A percentile compares a stretch with the other conserved stretches of the same genome.
Evolutionary conservation across 2,113 vertebrate genomes (phyloP).

Genomic region (Cettia cetti): DNA sequence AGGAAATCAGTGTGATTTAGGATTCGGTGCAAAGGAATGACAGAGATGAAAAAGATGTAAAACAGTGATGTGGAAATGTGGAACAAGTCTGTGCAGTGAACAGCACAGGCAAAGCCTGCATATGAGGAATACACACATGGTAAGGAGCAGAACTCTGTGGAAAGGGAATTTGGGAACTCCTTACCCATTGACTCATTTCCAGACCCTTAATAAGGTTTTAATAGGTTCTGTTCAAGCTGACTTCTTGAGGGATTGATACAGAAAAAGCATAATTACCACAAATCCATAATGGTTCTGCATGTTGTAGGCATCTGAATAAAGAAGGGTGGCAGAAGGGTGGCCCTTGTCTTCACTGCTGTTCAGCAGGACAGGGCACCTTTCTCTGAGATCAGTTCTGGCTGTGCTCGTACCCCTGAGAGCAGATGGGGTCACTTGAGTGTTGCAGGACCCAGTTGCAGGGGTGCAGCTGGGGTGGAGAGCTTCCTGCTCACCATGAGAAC

Average conservation of each 20-base stretch:
- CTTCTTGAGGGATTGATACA: background rate
- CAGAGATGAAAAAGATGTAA: background rate
- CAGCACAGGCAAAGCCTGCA: background rate
- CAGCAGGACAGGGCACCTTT: background rate
- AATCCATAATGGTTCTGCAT: background rate
- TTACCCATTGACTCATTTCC: background rate
- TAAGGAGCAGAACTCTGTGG: background rate
- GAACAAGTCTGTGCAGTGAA: background rate
- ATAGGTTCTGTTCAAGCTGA: background rate
- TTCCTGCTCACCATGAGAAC: background rate
- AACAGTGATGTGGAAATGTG: background rate
- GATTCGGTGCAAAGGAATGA: background rate
- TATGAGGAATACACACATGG: background rate
- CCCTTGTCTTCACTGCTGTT: background rate
- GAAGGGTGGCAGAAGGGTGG: background rate
- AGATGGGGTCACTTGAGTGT: background rate
- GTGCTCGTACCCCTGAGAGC: fast-evolving
- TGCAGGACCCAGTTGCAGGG: background rate
- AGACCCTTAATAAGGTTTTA: background rate
- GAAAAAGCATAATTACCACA: background rate
- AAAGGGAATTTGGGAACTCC: background rate
- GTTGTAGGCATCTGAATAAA: background rate
- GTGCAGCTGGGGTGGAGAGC: background rate
- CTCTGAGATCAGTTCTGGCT: background rate
- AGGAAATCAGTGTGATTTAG: background rate